Evolutionary conservation across 1,140 invertebrate genomes (phyloP), one percentile per base, ranked within the genome.

Genomic region (Aphidius ervi): DNA sequence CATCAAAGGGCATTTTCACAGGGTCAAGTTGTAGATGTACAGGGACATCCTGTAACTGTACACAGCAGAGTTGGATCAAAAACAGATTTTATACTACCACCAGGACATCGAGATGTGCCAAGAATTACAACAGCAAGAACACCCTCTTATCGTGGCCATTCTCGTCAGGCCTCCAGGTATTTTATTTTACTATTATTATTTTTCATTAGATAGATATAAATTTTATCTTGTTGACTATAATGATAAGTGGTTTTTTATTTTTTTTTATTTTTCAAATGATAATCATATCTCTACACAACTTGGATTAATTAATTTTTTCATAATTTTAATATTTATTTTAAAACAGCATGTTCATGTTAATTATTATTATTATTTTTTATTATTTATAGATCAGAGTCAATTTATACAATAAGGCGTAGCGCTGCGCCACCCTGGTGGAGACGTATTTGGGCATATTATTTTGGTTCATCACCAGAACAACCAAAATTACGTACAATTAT

Each of bases 1-100:
- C 92, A 94, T 70, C 91, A 92, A 68, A 83, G 91, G 47, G 91
- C 91, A 5, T 87, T 93, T 70, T 93, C 90, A 5, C 92, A 94
- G 68, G 92, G 92, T 5, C 90, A 93, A 74, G 91, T 93, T 56
- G 83, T 84, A 9, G 87, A 89, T 64, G 69, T 79, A 45, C 67
- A 80, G 0, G 79, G 81, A 37, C 23, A 31, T 31, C 78, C 77
- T 59, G 71, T 79, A 23, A 79, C 79, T 23, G 88, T 89, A 1
- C 91, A 93, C 78, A 88, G 85, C 67, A 82, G 92, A 10, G 86
- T 89, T n/a, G 87, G 88, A 40, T 93, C 90, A 61, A 89, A 87
- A 70, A 94, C 92, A 2, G 91, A 94, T 67, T 94, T 94, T 68
- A 93, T 93, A 48, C 79, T 94, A 40, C 92, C 92, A 1, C 88